A percentile compares a stretch with the other conserved stretches of the same genome.
These are phyloP conservation scores for Strix uralensis DNA, from an alignment of 2,113 vertebrate species.

Conservation along the genomic window DNA sequence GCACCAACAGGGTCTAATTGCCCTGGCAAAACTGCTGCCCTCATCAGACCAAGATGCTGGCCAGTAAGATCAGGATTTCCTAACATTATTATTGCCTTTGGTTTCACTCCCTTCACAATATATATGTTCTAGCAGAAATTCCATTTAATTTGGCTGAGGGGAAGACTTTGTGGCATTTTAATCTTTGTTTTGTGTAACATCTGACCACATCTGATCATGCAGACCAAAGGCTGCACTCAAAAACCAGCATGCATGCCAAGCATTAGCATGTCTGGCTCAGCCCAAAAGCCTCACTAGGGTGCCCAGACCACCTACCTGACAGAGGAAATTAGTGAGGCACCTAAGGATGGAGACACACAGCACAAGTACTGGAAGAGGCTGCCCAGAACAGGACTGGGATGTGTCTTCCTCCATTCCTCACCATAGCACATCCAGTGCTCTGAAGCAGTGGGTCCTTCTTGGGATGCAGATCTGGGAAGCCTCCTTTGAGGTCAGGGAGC, in stretches of 20 bases:
- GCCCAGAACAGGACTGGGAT: background rate
- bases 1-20: background rate
- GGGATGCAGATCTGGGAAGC: background rate
- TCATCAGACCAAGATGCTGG: background rate
- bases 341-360: background rate
- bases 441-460: background rate
- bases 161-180: background rate
- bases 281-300: background rate
- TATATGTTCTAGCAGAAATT: background rate
- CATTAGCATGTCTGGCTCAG: background rate
- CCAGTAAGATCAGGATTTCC: background rate
- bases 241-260: background rate
- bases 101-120: background rate
- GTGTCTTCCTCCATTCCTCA: background rate
- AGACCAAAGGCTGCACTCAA: background rate
- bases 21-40: background rate
- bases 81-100: background rate
- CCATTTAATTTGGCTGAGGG: background rate
- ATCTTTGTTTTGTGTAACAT: background rate
- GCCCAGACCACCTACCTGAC: background rate
- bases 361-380: background rate
- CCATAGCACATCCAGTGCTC: background rate
- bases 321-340: background rate
- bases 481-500: background rate
- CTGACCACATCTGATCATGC: background rate